Evolutionary conservation across 2,113 vertebrate species (phyloP), one percentile per base, ranked within the genome.

Genomic region (Struthidea cinerea): DNA sequence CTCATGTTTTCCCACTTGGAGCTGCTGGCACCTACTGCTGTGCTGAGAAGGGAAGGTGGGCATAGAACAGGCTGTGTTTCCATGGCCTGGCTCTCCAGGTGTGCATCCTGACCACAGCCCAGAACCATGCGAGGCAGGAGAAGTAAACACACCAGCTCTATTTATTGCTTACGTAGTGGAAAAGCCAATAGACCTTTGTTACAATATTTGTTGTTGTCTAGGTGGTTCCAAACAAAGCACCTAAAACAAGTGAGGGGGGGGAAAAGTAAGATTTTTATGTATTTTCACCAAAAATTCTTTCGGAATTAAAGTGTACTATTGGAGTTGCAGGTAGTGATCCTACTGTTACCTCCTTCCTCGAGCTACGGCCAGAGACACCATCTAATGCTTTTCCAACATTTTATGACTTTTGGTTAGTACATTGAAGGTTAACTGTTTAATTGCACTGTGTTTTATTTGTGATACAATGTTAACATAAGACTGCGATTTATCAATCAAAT

Each of bases 391-490:
- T 80, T 94, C 21, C 32, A 74, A 18, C n/a, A 24, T 82, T 90
- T 78, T 78, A 16, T 9, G 57, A 27, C 8, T 41, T 16, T 55
- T 78, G 35, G 33, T 73, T 78, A 49, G 55, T 79, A 28, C 6
- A 9, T 1, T 65, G 30, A 81, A 46, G 33, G 27, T 71, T 82
- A 65, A 39, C 55, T 81, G 17, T 95, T 92, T 91, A 87, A 89
- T 79, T 94, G 47, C 56, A 67, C 35, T 69, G n/a, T 83, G 52
- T 87, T 96, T 79, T 93, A 95, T 88, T 96, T 93, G 52, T 91
- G 76, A 59, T 91, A 89, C 60, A 87, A 84, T 92, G 93, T 42
- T 93, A 90, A 89, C 57, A 22, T 78, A 93, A 89, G 52, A 33
- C 28, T 81, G 71, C 13, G 42, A 74, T 94, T 95, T 87, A 44